Evolutionary conservation across 2,888 invertebrate genomes (phyloP), one percentile per base, ranked within the genome.

Genomic region (Drosophila engyochracea): DNA sequence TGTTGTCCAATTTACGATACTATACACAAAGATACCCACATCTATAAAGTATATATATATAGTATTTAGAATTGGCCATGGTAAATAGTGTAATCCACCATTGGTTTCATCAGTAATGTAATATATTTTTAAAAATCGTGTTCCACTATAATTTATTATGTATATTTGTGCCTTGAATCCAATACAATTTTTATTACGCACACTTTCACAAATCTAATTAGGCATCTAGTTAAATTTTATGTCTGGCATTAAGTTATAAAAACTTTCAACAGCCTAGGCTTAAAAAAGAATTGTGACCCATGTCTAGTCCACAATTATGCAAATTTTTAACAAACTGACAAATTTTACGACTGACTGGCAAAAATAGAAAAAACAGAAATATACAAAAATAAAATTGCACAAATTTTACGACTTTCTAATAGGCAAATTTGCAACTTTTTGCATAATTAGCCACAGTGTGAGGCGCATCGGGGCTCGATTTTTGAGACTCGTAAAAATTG

Each of bases 351-450:
- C 75, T 60, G 41, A 44, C 51, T 47, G 49, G 3, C 31, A 58
- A 30, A 12, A 39, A 51, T 28, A 51, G 19, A 19, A 19, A 16
- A 54, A 55, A 55, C 6, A 9, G 28, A 25, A 19, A 47, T 25
- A 47, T 16, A 47, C 25, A 28, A 68, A 68, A 57, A 60, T 28
- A 63, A 59, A 74, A 75, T 70, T 39, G 89, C 84, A 79, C 72
- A 58, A 70, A 49, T 73, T 84, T 89, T 82, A 90, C 74, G 82
- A 82, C 84, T 77, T 77, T 88, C 77, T 90, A 90, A 87, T 87
- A 89, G 84, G 70, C 74, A 82, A 85, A 83, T 77, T 89, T 74
- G 88, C 81, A 65, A 89, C 37, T 85, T 85, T 83, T 79, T 79
- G 83, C 84, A 82, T 82, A 82, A 82, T 82, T 82, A 82, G 83